phyloP scores from a whole-genome alignment of 2,797 vertebrate species.

The Xiphorhynchus erythropygius region DNA sequence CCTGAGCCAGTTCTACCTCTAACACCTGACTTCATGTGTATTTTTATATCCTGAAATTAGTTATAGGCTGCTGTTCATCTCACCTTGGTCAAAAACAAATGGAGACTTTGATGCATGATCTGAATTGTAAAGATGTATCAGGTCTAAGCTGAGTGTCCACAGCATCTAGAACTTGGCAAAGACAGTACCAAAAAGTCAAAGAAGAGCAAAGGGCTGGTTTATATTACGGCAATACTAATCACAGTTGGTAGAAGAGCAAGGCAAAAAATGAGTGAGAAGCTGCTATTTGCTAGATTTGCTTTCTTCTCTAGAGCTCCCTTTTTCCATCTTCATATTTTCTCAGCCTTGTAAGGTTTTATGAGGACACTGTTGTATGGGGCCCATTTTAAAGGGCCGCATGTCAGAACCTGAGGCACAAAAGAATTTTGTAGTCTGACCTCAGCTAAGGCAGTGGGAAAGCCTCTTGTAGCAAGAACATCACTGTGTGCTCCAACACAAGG shows the following conservation, averaged over 20 bases:
- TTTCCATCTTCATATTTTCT: background rate
- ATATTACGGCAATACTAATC: background rate
- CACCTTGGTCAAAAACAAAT: background rate
- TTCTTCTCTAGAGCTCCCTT: background rate
- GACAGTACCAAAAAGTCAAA: background rate
- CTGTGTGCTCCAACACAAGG: background rate
- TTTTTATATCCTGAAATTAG: background rate
- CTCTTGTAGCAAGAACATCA: background rate
- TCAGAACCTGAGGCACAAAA: background rate
- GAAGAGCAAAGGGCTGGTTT: background rate
- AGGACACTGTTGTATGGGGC: background rate
- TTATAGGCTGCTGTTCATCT: background rate
- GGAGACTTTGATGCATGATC: background rate
- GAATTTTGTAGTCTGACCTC: background rate
- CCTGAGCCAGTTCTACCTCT: background rate
- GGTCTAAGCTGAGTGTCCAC: background rate
- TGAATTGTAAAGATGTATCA: background rate
- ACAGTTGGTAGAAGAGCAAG: background rate
- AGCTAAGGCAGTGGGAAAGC: background rate
- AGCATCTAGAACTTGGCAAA: background rate
- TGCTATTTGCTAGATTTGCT: background rate
- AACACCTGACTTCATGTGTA: background rate
- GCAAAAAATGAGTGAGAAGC: background rate
- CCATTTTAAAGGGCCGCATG: background rate
- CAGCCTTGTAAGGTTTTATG: background rate